phyloP scores from a whole-genome alignment of 2,888 invertebrate species.

The Hermaeophaga mercurialis region DNA sequence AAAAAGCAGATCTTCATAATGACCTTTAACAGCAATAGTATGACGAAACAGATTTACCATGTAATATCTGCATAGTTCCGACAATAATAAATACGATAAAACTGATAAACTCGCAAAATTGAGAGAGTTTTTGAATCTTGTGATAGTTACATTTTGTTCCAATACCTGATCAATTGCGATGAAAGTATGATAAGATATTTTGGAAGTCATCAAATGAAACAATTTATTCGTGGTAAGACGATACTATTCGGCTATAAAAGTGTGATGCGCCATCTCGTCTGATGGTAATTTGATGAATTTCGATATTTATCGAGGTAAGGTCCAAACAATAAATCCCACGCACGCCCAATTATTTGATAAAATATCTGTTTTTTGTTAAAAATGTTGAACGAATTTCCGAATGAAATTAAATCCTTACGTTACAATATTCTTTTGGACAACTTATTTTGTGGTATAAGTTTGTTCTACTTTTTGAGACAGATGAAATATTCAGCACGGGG shows the following conservation, averaged over 20 bases:
- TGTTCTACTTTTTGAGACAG: slow-evolving; percentile 1
- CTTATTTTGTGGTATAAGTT: too few relatives aligned
- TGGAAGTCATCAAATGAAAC: too few relatives aligned
- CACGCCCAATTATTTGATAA: not conserved
- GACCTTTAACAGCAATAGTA: not conserved
- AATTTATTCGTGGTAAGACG: too few relatives aligned
- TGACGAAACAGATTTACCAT: not conserved
- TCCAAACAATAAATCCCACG: too few relatives aligned
- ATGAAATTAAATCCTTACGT: not conserved
- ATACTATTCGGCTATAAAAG: too few relatives aligned
- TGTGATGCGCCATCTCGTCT: not conserved
- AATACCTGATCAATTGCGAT: too few relatives aligned
- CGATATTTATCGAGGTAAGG: not conserved
- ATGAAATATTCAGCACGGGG: slow-evolving; percentile 2
- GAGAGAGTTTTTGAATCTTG: too few relatives aligned
- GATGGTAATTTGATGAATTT: not conserved
- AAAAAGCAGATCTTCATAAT: not conserved
- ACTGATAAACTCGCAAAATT: too few relatives aligned
- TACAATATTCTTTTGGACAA: not conserved
- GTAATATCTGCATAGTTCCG: not conserved
- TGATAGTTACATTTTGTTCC: too few relatives aligned
- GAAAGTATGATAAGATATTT: too few relatives aligned
- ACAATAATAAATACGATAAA: not conserved
- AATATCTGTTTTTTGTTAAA: not conserved
- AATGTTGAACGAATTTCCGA: not conserved